Conservation (phyloP, 2,113 vertebrate genomes). For the Leptosomus discolor region DNA sequence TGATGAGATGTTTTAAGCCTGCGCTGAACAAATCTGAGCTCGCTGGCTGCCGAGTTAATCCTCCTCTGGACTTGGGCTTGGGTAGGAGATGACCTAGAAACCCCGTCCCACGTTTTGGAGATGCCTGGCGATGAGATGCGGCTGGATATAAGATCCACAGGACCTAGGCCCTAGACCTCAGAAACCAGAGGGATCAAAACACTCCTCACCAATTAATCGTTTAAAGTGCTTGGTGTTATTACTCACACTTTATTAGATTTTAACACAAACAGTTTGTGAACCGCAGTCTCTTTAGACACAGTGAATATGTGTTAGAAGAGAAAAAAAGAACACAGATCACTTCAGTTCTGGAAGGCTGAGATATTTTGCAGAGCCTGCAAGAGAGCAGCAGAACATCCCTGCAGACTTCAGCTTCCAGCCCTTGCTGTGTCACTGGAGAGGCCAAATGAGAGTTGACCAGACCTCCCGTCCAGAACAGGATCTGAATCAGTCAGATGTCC, state of each 20-base stretch:
- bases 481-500: background rate
- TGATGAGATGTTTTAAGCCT: background rate
- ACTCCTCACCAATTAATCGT: background rate
- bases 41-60: background rate
- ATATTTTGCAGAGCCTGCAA: background rate
- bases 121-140: background rate
- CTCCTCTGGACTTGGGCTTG: too few relatives aligned
- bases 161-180: background rate
- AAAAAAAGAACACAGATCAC: background rate
- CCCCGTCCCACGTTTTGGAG: background rate
- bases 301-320: background rate
- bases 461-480: background rate
- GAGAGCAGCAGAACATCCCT: background rate
- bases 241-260: background rate
- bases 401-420: background rate
- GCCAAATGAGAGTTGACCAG: background rate
- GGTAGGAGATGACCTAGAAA: background rate
- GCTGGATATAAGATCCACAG: background rate
- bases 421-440: background rate
- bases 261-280: background rate
- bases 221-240: background rate
- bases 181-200: background rate
- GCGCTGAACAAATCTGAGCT: background rate
- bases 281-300: background rate
- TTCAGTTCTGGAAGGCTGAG: background rate